Percentiles rank a stretch among this genome's conserved stretches.
These are phyloP conservation scores for Cryptocheilus praepositus DNA, from an alignment of 2,888 invertebrate species.

Conservation along the genomic window DNA sequence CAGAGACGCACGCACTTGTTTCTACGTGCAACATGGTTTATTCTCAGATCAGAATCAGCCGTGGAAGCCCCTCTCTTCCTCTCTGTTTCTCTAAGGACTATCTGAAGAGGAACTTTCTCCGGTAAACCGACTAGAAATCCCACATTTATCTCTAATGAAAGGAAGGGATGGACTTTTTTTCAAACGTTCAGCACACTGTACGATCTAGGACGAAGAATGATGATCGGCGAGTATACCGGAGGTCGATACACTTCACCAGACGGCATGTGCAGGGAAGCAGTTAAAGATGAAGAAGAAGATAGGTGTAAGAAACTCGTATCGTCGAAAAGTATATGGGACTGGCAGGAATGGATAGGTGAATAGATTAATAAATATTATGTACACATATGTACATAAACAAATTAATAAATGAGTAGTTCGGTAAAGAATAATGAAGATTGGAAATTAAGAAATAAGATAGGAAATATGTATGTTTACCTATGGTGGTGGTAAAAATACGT, in stretches of 20 bases:
- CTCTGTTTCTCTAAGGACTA: slow-evolving; percentile 33
- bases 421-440: slow-evolving; percentile 33
- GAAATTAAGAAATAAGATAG: no score
- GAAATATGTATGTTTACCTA: slow-evolving; percentile 15
- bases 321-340: not conserved
- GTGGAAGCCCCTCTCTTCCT: slow-evolving; percentile 29
- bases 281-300: not conserved
- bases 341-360: not conserved
- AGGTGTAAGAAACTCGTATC: not conserved
- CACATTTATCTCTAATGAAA: slow-evolving; percentile 35
- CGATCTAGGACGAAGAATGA: not conserved
- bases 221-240: not conserved
- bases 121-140: slow-evolving; percentile 51
- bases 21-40: not conserved
- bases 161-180: not conserved
- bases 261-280: not conserved
- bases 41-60: no score
- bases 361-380: not conserved
- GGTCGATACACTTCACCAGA: not conserved
- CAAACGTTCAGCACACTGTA: not conserved
- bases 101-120: slow-evolving; percentile 52
- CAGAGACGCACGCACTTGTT: slow-evolving; percentile 16
- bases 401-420: slow-evolving; percentile 34
- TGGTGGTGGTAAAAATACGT: slow-evolving; percentile 62
- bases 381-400: not conserved